Conservation (phyloP, 2,888 invertebrate genomes). For the Hofmannophila pseudospretella region DNA sequence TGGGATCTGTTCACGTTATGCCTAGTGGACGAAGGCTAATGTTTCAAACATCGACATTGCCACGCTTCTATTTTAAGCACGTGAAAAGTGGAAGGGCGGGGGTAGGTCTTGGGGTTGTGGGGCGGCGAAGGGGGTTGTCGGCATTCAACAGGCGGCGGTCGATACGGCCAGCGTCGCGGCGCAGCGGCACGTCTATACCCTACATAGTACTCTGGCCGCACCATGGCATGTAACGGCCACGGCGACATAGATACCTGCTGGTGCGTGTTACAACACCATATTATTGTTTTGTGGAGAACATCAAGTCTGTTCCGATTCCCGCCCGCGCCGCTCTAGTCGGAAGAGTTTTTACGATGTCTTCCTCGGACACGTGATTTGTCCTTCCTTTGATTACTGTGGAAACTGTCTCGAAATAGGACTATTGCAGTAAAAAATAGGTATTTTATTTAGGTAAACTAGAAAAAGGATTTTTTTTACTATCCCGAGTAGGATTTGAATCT, state of each 20-base stretch:
- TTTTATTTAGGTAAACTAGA: no score
- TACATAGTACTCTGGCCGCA: slow-evolving; percentile 20
- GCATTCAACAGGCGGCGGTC: slow-evolving; percentile 76
- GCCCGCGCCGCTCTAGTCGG: no score
- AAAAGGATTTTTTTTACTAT: no score
- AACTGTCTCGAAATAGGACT: no score
- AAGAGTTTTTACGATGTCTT: no score
- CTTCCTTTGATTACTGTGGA: no score
- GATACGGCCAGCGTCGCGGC: slow-evolving; percentile 66
- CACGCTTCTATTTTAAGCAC: slow-evolving; percentile 74
- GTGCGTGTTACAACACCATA: not conserved
- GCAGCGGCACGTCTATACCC: slow-evolving; percentile 50
- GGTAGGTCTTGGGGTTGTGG: slow-evolving; percentile 48
- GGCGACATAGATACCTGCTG: slow-evolving; percentile 4
- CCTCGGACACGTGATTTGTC: no score
- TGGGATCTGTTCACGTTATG: slow-evolving; percentile 13
- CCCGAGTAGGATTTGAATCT: no score
- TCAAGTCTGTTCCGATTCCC: not conserved
- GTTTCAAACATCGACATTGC: slow-evolving; percentile 72
- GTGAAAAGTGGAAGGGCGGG: slow-evolving; percentile 64
- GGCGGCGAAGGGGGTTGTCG: slow-evolving; percentile 45
- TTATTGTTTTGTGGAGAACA: not conserved
- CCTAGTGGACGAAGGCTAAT: slow-evolving; percentile 57
- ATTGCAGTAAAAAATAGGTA: no score
- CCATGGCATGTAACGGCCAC: not conserved